These are phyloP conservation scores for Melitaea cinxia DNA, from an alignment of 1,140 invertebrate species.

Conservation along the genomic window DNA sequence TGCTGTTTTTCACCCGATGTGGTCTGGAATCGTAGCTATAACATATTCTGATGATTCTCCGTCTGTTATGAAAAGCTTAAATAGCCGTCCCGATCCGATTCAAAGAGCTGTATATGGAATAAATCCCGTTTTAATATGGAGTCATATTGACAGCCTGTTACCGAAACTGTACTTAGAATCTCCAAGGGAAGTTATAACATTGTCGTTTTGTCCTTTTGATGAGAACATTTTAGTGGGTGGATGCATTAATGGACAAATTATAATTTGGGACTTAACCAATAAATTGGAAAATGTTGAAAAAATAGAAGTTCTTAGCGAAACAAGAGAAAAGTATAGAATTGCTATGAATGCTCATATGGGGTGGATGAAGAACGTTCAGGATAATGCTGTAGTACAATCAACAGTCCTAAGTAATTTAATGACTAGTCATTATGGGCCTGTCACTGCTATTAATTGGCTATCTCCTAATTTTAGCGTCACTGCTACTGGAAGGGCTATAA, in stretches of 20 bases:
- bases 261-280: slow-evolving; percentile 88
- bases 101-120: slow-evolving; percentile 80
- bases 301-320: slow-evolving; percentile 83
- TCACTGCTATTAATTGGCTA: slow-evolving; percentile 86
- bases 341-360: slow-evolving; percentile 84
- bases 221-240: slow-evolving; percentile 87
- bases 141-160: slow-evolving; percentile 85
- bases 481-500: slow-evolving; percentile 81
- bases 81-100: slow-evolving; percentile 72
- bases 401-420: slow-evolving; percentile 84
- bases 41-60: slow-evolving; percentile 83
- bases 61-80: slow-evolving; percentile 65
- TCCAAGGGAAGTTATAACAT: slow-evolving; percentile 83
- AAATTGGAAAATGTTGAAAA: slow-evolving; percentile 85
- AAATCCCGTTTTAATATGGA: slow-evolving; percentile 88
- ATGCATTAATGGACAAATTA: slow-evolving; percentile 87
- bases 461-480: slow-evolving; percentile 83
- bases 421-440: slow-evolving; percentile 83
- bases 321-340: slow-evolving; percentile 83
- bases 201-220: slow-evolving; percentile 87
- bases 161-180: slow-evolving; percentile 87
- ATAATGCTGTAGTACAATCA: slow-evolving; percentile 81
- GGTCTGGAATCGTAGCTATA: slow-evolving; percentile 63
- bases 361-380: slow-evolving; percentile 85
- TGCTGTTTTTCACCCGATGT: slow-evolving; percentile 85